Percentiles rank a stretch among this genome's conserved stretches.
These are phyloP conservation scores for Strongylocentrotus purpuratus DNA, from an alignment of 35 echinoderm and acorn worm species.

Conservation along the genomic window DNA sequence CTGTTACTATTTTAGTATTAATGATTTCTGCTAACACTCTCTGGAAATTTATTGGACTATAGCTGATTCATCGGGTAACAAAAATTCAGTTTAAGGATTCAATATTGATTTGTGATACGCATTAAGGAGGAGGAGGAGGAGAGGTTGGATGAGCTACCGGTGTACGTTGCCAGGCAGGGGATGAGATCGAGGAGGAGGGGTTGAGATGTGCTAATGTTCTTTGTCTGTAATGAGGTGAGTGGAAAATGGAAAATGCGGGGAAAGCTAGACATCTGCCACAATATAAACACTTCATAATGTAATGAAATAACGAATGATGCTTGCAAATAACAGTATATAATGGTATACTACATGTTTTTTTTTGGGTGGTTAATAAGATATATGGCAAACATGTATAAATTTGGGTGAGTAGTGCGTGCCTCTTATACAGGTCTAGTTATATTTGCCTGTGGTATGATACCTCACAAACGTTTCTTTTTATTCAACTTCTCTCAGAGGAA, in stretches of 20 bases:
- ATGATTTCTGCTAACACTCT: neutral
- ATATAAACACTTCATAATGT: neutral
- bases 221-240: neutral
- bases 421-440: too few species aligned
- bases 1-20: neutral
- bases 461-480: too few species aligned
- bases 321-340: neutral
- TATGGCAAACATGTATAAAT: too few species aligned
- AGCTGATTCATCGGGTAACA: neutral
- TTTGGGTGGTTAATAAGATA: too few species aligned
- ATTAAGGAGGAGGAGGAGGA: neutral
- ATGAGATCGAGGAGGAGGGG: neutral
- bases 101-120: neutral
- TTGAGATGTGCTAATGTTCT: neutral
- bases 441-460: too few species aligned
- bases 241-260: neutral
- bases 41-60: neutral
- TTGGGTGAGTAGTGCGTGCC: too few species aligned
- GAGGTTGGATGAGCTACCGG: neutral
- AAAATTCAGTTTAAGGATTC: neutral
- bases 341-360: too few species aligned
- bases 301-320: neutral
- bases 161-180: neutral
- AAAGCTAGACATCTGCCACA: neutral
- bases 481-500: too few species aligned